Percentiles rank a stretch among this genome's conserved stretches.
Conservation (phyloP, 2,113 vertebrate species). For the Notothenia rossii region DNA sequence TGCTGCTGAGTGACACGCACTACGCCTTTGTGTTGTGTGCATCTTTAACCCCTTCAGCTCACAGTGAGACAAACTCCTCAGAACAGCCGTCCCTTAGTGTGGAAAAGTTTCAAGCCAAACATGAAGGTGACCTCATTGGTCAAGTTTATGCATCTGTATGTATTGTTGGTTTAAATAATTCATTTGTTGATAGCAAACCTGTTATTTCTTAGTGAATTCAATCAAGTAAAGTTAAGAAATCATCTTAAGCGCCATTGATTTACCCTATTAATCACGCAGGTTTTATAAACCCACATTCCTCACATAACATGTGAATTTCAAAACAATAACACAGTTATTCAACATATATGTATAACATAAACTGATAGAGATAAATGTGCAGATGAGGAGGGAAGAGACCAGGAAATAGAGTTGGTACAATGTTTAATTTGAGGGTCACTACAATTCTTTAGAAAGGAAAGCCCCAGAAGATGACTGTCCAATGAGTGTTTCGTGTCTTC, state of each 20-base stretch:
- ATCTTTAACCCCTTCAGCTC: background rate
- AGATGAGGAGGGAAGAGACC: background rate
- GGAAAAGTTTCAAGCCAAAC: background rate
- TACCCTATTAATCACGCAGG: background rate
- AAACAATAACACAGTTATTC: background rate
- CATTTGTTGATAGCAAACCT: background rate
- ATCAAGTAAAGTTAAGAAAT: background rate
- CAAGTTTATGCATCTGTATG: background rate
- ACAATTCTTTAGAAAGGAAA: conserved; percentile 15
- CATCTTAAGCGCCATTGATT: background rate
- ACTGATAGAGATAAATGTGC: background rate
- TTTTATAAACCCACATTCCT: background rate
- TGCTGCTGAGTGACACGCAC: conserved; percentile 1
- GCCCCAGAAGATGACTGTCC: background rate
- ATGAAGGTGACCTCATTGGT: background rate
- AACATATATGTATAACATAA: background rate
- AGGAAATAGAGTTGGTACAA: background rate
- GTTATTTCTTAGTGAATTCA: background rate
- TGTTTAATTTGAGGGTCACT: background rate
- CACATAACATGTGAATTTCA: background rate
- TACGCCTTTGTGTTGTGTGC: conserved; percentile 13
- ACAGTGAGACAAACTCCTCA: background rate
- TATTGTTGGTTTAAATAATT: background rate
- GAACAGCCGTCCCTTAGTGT: background rate
- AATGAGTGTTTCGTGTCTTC: conserved; percentile 5